These are phyloP conservation scores for Dicyrtomina minuta DNA, from an alignment of 2,888 invertebrate genomes.

Conservation along the genomic window DNA sequence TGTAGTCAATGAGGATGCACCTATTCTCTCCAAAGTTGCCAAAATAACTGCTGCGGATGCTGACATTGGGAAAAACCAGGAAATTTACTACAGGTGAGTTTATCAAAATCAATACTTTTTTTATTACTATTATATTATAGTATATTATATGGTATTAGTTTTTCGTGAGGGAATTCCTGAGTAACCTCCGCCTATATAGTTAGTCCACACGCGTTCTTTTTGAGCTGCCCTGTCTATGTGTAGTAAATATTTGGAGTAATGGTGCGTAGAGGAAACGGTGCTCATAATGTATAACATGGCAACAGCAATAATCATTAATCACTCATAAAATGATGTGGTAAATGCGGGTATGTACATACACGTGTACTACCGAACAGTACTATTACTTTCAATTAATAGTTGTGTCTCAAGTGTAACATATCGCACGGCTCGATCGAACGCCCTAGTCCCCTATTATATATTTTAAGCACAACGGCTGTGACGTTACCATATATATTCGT, in stretches of 20 bases:
- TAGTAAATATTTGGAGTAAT: no score
- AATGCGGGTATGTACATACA: constrained; percentile 24
- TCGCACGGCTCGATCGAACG: no score
- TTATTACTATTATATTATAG: no score
- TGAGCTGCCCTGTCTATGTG: no score
- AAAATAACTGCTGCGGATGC: constrained; percentile 83
- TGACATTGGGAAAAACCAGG: constrained; percentile 91
- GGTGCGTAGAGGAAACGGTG: constrained; percentile 22
- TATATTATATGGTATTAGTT: no score
- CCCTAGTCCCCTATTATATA: no score
- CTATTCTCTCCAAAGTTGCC: constrained; percentile 66
- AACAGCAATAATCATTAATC: constrained; percentile 31
- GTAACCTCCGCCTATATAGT: no score
- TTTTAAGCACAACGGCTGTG: no score
- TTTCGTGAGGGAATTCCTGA: not conserved
- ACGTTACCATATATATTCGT: no score
- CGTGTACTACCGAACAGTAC: constrained; percentile 11
- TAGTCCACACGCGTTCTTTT: no score
- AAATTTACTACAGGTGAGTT: constrained; percentile 81
- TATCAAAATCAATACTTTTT: no score
- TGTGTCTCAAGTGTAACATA: not conserved
- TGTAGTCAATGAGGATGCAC: constrained; percentile 83
- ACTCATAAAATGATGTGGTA: constrained; percentile 23
- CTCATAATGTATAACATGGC: constrained; percentile 17
- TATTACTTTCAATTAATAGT: constrained; percentile 15